Evolutionary conservation across 64 coral and sea anemone genomes (phyloP).

Genomic region (Pachyseris speciosa): DNA sequence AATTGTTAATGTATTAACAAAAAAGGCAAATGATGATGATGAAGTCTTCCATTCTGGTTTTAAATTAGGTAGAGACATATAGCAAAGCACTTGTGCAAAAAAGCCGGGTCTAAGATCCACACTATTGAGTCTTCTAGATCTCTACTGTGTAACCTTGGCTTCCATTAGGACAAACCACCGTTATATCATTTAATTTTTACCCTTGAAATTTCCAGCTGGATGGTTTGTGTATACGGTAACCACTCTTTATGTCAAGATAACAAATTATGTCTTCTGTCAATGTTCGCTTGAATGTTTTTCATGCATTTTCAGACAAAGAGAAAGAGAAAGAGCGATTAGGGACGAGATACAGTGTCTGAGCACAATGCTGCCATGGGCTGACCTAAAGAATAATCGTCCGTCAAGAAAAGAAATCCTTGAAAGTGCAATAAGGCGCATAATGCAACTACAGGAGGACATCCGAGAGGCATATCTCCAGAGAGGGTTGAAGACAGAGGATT

Average conservation of each 20-base stretch:
- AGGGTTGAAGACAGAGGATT: slow-evolving; percentile 24
- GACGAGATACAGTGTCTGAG: slow-evolving; percentile 30
- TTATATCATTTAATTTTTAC: too few species aligned
- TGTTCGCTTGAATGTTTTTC: neutral
- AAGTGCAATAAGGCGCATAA: slow-evolving; percentile 50
- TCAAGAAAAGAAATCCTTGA: slow-evolving; percentile 55
- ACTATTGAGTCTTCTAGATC: too few species aligned
- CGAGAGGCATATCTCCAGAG: slow-evolving; percentile 32
- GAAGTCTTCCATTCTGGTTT: too few species aligned
- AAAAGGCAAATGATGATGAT: too few species aligned
- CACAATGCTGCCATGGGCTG: slow-evolving; percentile 29
- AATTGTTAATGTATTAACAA: too few species aligned
- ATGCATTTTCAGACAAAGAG: slow-evolving; percentile 30
- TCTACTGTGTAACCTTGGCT: too few species aligned
- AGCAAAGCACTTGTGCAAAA: too few species aligned
- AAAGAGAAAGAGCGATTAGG: slow-evolving; percentile 55
- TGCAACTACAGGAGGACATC: slow-evolving; percentile 35
- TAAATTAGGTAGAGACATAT: too few species aligned
- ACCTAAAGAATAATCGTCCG: neutral
- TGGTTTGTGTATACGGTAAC: too few species aligned
- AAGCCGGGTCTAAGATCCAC: too few species aligned
- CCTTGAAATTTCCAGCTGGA: too few species aligned
- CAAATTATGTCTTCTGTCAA: neutral
- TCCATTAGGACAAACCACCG: too few species aligned
- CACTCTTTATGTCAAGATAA: neutral